phyloP scores from a whole-genome alignment of 2,113 vertebrate genomes.

The Dascyllus trimaculatus region DNA sequence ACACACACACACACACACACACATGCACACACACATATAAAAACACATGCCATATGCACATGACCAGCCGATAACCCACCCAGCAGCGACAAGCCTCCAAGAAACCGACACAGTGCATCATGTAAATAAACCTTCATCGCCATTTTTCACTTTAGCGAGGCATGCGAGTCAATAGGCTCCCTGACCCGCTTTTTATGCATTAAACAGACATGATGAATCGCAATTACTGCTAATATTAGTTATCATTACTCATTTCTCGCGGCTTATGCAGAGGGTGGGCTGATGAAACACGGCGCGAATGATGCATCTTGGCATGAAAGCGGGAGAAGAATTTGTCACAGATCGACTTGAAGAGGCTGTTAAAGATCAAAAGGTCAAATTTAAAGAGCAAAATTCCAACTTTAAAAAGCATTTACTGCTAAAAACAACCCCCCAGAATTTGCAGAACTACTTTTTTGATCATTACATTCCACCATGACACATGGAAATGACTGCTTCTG shows the following conservation, averaged over 20 bases:
- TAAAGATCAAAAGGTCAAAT: constrained; percentile 11
- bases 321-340: background rate
- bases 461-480: no score
- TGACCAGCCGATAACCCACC: constrained; percentile 42
- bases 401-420: background rate
- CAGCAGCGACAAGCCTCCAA: constrained; percentile 16
- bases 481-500: no score
- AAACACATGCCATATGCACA: constrained; percentile 65
- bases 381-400: background rate
- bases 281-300: constrained; percentile 6
- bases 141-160: constrained; percentile 4
- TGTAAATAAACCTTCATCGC: constrained; percentile 50
- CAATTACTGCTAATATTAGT: constrained; percentile 37
- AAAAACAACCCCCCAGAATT: no score
- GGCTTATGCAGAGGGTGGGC: constrained; percentile 24
- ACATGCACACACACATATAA: constrained; percentile 42
- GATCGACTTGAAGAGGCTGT: background rate
- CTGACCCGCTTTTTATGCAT: constrained; percentile 61
- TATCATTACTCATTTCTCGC: constrained; percentile 36
- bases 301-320: constrained; percentile 23
- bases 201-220: constrained; percentile 38
- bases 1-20: constrained; percentile 42
- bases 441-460: no score
- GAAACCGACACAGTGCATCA: constrained; percentile 44
- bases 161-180: constrained; percentile 33